Base-by-base conservation (phyloP, 2,888 invertebrate genomes). In the Agriopis aurantiaria region DNA sequence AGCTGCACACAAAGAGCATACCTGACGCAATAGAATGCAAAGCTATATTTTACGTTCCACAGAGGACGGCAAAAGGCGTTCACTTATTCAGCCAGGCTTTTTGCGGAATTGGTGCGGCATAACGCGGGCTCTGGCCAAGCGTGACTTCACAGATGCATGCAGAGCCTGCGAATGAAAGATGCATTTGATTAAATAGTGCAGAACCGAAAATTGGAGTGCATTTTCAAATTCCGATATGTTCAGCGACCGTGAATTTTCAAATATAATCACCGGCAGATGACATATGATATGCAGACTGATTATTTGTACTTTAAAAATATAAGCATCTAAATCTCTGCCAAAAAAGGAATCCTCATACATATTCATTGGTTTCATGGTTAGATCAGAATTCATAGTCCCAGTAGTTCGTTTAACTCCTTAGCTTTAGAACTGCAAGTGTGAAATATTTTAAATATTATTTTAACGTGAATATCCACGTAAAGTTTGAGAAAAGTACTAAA, bases 1-100 rank as follows among this genome's bases (percentile, higher is more conserved):
- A 82, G 80, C 46, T 8, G 82, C 78, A 70, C 78, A 70, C 80
- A 80, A 81, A 81, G 52, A 61, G 41, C 61, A 51, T 52, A 62
- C 62, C 62, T 53, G 62, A 45, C 23, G 33, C 53, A 73, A 80
- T 56, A 75, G 75, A 77, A 77, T 76, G 75, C 69, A 74, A 58
- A 72, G 61, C 71, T 46, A 72, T 75, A 80, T 75, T 73, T 72
- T 60, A 72, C 60, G 68, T 76, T 78, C 70, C 76, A 72, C 73
- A 70, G 69, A 58, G 61, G 60, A 65, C 43, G 53, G 52, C 45
- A 45, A 62, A 62, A 62, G 62, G 53, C 62, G 62, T 55, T 62
- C 53, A 62, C 53, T 62, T 53, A 62, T 62, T 62, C 62, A 62
- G 62, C 23, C 62, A 43, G 53, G 62, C 62, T 62, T 62, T 62